Evolutionary conservation across 2,888 invertebrate species (phyloP).

Genomic region (Dasysyrphus albostriatus): DNA sequence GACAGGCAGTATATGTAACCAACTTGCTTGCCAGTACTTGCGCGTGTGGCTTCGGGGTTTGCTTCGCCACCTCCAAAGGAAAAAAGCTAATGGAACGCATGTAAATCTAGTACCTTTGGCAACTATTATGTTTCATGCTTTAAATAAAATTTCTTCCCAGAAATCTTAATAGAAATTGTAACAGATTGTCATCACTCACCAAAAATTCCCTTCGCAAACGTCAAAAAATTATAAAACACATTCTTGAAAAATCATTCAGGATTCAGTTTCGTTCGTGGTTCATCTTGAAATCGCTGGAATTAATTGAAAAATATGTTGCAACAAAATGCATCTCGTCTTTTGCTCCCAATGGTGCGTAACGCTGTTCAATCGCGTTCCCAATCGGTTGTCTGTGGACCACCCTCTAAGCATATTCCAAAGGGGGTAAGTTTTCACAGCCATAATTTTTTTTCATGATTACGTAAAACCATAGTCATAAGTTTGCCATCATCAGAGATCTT

Average conservation of each 20-base stretch:
- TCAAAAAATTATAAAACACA: constrained; percentile 51
- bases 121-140: background rate
- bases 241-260: constrained; percentile 25
- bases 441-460: constrained; percentile 77
- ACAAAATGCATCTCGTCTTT: constrained; percentile 80
- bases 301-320: constrained; percentile 79
- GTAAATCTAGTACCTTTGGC: background rate
- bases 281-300: constrained; percentile 5
- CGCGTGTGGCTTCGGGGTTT: no score
- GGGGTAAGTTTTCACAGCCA: constrained; percentile 79
- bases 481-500: background rate
- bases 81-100: no score
- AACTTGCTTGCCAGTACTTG: no score
- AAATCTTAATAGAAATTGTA: background rate
- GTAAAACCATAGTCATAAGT: constrained; percentile 77
- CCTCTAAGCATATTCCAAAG: constrained; percentile 80
- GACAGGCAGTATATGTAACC: no score
- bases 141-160: background rate
- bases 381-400: constrained; percentile 82
- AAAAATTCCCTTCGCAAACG: constrained; percentile 34
- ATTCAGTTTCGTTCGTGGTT: background rate
- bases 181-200: constrained; percentile 11
- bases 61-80: no score
- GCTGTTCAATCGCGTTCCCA: constrained; percentile 81
- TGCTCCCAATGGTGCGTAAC: constrained; percentile 81